Evolutionary conservation across 2,113 vertebrate species (phyloP).

Genomic region (Corythaixoides concolor): DNA sequence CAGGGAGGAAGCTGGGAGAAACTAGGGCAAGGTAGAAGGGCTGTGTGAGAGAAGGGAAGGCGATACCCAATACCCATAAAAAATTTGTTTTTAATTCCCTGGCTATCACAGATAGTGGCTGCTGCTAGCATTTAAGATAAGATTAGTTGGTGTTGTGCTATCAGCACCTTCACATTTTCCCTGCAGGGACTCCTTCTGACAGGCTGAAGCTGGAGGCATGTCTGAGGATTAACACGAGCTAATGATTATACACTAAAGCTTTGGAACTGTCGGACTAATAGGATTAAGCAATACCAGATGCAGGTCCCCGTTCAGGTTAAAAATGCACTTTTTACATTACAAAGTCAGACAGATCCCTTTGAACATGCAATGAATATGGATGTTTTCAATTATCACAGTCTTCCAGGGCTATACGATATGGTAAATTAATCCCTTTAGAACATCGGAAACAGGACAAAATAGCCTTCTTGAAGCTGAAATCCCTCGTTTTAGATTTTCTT

Average conservation of each 20-base stretch:
- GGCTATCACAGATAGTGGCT: slow-evolving; percentile 84
- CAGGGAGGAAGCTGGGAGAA: slow-evolving; percentile 19
- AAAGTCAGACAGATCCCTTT: slow-evolving; percentile 91
- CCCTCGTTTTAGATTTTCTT: slow-evolving; percentile 87
- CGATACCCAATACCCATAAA: slow-evolving; percentile 77
- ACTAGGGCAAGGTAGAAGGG: slow-evolving; percentile 70
- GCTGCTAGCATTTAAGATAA: slow-evolving; percentile 90
- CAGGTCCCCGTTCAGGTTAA: slow-evolving; percentile 89
- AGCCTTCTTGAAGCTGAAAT: slow-evolving; percentile 88
- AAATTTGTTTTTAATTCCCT: slow-evolving; percentile 87
- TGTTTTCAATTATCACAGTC: slow-evolving; percentile 94
- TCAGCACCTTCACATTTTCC: slow-evolving; percentile 89
- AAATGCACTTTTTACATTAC: slow-evolving; percentile 93
- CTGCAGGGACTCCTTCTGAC: slow-evolving; percentile 89
- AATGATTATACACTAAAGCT: slow-evolving; percentile 93
- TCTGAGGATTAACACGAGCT: slow-evolving; percentile 89
- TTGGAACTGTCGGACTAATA: slow-evolving; percentile 90
- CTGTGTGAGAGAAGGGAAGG: slow-evolving; percentile 28
- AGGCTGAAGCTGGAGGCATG: slow-evolving; percentile 85
- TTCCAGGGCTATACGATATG: slow-evolving; percentile 90
- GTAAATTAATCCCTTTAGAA: slow-evolving; percentile 93
- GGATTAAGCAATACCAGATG: slow-evolving; percentile 91
- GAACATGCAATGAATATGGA: slow-evolving; percentile 94
- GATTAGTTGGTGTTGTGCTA: slow-evolving; percentile 86
- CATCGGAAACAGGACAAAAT: slow-evolving; percentile 88